A percentile compares a stretch with the other conserved stretches of the same genome.
These are phyloP conservation scores for Phrynosoma blainvillii DNA, from an alignment of 2,113 vertebrate species.

Conservation along the genomic window DNA sequence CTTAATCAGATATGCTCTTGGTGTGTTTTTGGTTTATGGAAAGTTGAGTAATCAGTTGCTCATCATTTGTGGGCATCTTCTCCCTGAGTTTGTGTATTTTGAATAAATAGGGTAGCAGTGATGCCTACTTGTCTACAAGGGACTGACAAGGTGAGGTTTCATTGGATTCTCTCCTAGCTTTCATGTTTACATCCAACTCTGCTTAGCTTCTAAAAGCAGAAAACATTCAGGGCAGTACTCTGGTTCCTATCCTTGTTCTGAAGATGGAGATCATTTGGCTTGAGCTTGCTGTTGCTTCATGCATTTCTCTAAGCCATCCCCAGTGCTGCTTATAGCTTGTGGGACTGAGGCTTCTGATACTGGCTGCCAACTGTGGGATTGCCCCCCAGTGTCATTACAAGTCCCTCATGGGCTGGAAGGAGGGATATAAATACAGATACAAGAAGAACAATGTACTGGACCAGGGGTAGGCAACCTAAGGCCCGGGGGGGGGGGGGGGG, in stretches of 20 bases:
- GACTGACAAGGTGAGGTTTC: neutral
- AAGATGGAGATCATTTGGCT: neutral
- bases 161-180: constrained; percentile 6
- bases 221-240: too few relatives aligned
- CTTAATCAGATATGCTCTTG: neutral
- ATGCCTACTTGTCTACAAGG: too few relatives aligned
- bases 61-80: too few relatives aligned
- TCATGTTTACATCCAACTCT: constrained; percentile 24
- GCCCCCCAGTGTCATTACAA: neutral
- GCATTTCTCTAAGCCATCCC: neutral
- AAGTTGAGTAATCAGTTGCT: neutral
- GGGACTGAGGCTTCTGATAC: neutral
- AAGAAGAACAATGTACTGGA: neutral
- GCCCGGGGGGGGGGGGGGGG: too few relatives aligned
- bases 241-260: constrained; percentile 2
- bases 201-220: too few relatives aligned
- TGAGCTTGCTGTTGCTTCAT: neutral
- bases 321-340: neutral
- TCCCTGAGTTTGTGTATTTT: neutral
- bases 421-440: neutral
- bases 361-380: neutral
- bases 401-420: neutral
- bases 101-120: neutral
- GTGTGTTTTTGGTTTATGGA: neutral
- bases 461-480: too few relatives aligned